Percentiles rank a stretch among this genome's conserved stretches.
Conservation (phyloP, 2,113 vertebrate species). For the Tympanuchus pallidicinctus region DNA sequence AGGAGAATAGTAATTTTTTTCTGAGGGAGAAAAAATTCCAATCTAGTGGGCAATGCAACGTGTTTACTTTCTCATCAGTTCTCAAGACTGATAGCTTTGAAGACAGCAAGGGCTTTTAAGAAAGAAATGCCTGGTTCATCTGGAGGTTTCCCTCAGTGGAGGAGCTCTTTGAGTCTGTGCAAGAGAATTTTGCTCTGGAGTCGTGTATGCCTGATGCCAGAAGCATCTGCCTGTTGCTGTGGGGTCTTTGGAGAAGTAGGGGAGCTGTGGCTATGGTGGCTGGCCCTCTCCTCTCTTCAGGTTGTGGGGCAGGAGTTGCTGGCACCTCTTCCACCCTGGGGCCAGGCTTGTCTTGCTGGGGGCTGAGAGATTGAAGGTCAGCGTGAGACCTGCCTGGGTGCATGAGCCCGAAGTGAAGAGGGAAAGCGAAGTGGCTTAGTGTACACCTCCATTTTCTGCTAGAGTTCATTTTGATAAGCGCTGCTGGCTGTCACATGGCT, state of each 20-base stretch:
- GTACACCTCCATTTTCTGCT: neutral
- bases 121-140: neutral
- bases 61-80: neutral
- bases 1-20: neutral
- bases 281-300: neutral
- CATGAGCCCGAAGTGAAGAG: too few species aligned
- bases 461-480: neutral
- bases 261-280: neutral
- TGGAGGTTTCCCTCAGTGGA: neutral
- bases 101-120: neutral
- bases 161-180: neutral
- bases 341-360: neutral
- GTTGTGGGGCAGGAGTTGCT: neutral
- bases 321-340: rapidly evolving
- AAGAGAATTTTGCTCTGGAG: neutral
- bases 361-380: neutral
- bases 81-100: neutral
- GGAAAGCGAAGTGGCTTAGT: neutral
- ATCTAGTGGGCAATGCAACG: neutral
- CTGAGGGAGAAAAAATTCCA: too few species aligned
- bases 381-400: rapidly evolving
- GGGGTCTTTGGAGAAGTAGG: neutral
- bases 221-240: rapidly evolving
- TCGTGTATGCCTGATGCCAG: neutral
- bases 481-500: rapidly evolving